Percentiles rank a stretch among this genome's conserved stretches.
Evolutionary conservation across 1,140 invertebrate species (phyloP).

Genomic region (Belonocnema kinseyi): DNA sequence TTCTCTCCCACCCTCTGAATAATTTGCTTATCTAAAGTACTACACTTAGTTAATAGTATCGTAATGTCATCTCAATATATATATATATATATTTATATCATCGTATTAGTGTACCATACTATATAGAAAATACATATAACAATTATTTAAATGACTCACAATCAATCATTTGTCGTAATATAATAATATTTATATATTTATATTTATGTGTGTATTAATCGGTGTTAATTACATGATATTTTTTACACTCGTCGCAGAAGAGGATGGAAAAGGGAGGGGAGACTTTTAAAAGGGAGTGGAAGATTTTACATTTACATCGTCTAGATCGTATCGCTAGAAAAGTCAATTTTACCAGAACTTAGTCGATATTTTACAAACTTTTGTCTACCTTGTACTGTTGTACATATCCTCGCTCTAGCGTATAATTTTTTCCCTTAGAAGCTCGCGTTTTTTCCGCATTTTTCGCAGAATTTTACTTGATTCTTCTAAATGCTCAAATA

Average conservation of each 20-base stretch:
- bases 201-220: conserved; percentile 61
- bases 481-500: no score
- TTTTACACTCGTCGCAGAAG: conserved; percentile 69
- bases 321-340: conserved; percentile 61
- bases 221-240: conserved; percentile 72
- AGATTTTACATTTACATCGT: conserved; percentile 66
- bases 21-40: conserved; percentile 66
- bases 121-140: conserved; percentile 75
- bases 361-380: conserved; percentile 69
- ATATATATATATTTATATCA: conserved; percentile 49
- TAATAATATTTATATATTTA: conserved; percentile 53
- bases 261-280: conserved; percentile 57
- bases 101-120: conserved; percentile 67
- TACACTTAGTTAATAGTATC: conserved; percentile 72
- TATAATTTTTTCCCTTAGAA: conserved; percentile 49
- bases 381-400: conserved; percentile 68
- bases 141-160: conserved; percentile 74
- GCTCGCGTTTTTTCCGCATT: conserved; percentile 12
- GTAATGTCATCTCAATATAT: conserved; percentile 71
- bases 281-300: conserved; percentile 46
- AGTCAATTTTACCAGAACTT: conserved; percentile 65
- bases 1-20: conserved; percentile 49
- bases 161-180: conserved; percentile 67
- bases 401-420: conserved; percentile 65
- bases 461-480: no score